phyloP scores from a whole-genome alignment of 2,113 vertebrate genomes.

The Phylloscopus whistleri region DNA sequence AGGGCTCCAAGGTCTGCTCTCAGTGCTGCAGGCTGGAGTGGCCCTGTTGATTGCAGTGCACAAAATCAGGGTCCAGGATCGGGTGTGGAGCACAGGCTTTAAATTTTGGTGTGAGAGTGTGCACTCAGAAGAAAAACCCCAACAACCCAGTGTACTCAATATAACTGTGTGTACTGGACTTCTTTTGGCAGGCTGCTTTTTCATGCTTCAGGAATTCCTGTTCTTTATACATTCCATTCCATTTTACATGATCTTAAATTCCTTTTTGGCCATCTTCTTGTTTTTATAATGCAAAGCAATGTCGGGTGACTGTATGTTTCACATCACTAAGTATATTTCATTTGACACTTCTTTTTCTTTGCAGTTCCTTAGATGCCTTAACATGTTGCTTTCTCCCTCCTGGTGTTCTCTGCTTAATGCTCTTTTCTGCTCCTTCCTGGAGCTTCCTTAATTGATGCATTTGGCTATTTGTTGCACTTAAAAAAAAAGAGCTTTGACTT shows the following conservation, averaged over 20 bases:
- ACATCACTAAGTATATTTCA: constrained; percentile 56
- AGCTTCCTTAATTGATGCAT: constrained; percentile 41
- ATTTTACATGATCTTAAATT: constrained; percentile 54
- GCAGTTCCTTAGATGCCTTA: constrained; percentile 22
- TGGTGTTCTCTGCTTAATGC: constrained; percentile 47
- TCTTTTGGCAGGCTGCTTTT: neutral
- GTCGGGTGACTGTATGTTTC: constrained; percentile 28
- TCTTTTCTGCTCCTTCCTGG: constrained; percentile 42
- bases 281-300: constrained; percentile 45
- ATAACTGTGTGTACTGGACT: neutral
- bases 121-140: neutral
- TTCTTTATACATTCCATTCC: constrained; percentile 28
- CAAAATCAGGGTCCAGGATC: neutral
- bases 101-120: neutral
- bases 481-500: neutral
- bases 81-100: neutral
- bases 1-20: neutral
- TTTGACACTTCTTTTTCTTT: constrained; percentile 50
- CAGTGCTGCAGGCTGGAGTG: neutral
- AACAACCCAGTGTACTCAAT: neutral
- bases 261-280: constrained; percentile 16
- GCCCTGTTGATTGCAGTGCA: neutral
- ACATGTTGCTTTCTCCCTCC: constrained; percentile 31
- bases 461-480: neutral
- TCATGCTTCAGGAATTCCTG: constrained; percentile 43